A percentile compares a stretch with the other conserved stretches of the same genome.
phyloP scores from a whole-genome alignment of 2,113 vertebrate species.

The Benitochromis conjunctus region DNA sequence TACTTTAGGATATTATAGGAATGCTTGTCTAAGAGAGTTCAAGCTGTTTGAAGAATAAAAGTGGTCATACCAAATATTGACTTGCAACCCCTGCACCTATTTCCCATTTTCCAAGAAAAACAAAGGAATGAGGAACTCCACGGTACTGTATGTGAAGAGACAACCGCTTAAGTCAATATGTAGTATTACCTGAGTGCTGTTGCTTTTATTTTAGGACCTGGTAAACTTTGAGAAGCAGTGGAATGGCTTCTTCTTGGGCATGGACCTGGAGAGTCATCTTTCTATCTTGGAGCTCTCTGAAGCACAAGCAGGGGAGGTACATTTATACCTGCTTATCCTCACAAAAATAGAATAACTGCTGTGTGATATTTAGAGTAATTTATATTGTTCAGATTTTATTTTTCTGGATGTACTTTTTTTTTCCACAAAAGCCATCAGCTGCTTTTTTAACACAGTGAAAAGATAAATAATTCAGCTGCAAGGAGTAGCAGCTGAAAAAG shows the following conservation, averaged over 20 bases:
- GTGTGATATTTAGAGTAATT: not conserved
- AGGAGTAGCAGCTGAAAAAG: not conserved
- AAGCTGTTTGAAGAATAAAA: not conserved
- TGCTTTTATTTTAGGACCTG: constrained; percentile 76
- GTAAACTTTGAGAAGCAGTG: constrained; percentile 88
- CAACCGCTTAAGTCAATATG: not conserved
- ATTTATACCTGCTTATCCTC: not conserved
- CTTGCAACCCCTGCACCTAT: not conserved
- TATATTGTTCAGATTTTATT: not conserved
- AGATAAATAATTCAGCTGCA: not conserved
- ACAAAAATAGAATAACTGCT: not conserved
- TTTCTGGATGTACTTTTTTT: not conserved
- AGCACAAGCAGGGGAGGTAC: constrained; percentile 91
- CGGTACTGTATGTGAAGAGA: not conserved
- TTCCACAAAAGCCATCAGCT: not conserved
- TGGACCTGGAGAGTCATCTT: constrained; percentile 88
- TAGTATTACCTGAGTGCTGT: not conserved
- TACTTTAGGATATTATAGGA: not conserved
- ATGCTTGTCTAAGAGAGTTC: not conserved
- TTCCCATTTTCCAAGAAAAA: not conserved
- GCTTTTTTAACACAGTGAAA: not conserved
- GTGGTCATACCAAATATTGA: not conserved
- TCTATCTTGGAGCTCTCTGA: constrained; percentile 94
- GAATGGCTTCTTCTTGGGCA: constrained; percentile 86
- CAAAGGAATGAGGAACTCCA: not conserved